phyloP scores from a whole-genome alignment of 1,140 invertebrate genomes.

The Drosophila cardini region DNA sequence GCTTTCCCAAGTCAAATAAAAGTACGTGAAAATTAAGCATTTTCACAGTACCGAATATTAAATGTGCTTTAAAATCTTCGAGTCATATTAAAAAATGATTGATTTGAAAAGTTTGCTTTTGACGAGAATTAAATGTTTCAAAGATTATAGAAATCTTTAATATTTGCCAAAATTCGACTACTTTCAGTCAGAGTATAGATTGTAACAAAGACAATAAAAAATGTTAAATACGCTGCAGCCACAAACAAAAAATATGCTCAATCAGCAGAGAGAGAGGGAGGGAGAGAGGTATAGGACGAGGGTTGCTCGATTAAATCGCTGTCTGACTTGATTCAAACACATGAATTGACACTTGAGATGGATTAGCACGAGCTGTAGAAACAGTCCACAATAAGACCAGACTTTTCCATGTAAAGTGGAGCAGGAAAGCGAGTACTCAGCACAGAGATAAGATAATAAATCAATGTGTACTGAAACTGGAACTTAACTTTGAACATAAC shows the following conservation, averaged over 20 bases:
- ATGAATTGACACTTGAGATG: conserved; percentile 81
- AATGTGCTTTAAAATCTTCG: conserved; percentile 4
- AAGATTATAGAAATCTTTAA: neutral
- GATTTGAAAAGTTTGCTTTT: neutral
- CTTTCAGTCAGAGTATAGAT: neutral
- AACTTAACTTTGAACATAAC: conserved; percentile 24
- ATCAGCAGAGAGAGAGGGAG: conserved; percentile 51
- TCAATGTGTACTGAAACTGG: conserved; percentile 25
- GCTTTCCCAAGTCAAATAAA: conserved; percentile 52
- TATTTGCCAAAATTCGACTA: neutral
- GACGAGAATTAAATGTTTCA: neutral
- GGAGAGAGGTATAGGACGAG: neutral
- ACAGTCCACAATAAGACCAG: conserved; percentile 11
- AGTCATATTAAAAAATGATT: neutral
- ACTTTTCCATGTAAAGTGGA: neutral
- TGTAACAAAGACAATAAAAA: conserved; percentile 24
- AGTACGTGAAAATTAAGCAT: neutral
- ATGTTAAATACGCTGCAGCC: conserved; percentile 33
- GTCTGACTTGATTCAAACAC: conserved; percentile 69
- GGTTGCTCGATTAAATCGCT: conserved; percentile 62
- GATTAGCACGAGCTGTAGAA: conserved; percentile 67
- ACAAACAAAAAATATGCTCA: conserved; percentile 69
- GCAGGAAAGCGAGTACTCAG: neutral
- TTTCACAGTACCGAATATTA: conserved; percentile 27
- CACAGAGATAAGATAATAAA: conserved; percentile 25